Evolutionary conservation across 2,113 vertebrate genomes (phyloP).

Genomic region (Mystacornis crossleyi): DNA sequence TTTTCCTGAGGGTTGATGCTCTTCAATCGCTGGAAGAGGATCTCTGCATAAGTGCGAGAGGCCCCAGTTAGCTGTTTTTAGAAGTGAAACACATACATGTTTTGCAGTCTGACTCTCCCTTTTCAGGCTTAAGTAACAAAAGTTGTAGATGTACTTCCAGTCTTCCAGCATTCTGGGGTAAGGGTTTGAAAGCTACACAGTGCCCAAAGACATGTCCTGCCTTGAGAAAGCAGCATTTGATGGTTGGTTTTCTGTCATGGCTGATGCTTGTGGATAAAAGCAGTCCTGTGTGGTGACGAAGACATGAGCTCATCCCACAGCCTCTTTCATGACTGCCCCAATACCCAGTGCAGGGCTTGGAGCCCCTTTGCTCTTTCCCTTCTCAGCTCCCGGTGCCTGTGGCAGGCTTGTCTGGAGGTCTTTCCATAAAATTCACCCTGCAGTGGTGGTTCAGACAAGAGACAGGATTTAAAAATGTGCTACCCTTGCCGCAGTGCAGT

Average conservation of each 20-base stretch:
- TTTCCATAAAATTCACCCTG: background rate
- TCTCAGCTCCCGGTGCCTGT: background rate
- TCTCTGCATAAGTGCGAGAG: background rate
- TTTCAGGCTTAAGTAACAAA: background rate
- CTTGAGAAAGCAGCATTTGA: background rate
- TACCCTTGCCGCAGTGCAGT: background rate
- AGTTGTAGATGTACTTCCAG: background rate
- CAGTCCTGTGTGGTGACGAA: background rate
- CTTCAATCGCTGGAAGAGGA: background rate
- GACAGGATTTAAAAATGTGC: background rate
- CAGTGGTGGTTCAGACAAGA: fast-evolving
- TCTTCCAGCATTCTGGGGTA: background rate
- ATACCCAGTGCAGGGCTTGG: fast-evolving
- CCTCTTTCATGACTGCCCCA: background rate
- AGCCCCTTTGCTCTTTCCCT: background rate
- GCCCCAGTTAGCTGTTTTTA: background rate
- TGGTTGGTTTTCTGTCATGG: background rate
- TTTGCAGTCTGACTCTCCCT: background rate
- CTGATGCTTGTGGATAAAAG: background rate
- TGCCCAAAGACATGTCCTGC: background rate
- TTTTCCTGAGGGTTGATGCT: background rate
- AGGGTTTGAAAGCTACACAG: background rate
- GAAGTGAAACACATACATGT: background rate
- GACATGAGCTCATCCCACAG: background rate
- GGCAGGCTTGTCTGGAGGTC: background rate